Evolutionary conservation across 2,113 vertebrate genomes (phyloP), one percentile per base, ranked within the genome.

Genomic region (Columbina picui): DNA sequence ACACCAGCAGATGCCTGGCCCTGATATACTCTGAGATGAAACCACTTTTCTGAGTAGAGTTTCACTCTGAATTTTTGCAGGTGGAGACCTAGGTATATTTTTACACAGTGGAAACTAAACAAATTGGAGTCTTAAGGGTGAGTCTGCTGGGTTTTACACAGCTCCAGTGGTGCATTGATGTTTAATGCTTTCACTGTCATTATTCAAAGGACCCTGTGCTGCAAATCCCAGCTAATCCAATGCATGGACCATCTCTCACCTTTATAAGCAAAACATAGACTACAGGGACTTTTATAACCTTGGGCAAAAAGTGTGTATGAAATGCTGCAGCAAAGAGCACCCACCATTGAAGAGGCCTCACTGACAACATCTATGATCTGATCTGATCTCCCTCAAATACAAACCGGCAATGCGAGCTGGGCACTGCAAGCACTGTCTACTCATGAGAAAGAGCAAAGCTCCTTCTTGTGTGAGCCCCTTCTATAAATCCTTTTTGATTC

Each of bases 11-110:
- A 36, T 74, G 59, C 79, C 45, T 59, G 71, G 64, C 63, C 39
- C 63, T 38, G 75, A 50, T 73, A 36, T n/a, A 36, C 27, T 22
- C 36, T 1, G 14, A 90, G 50, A 67, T 14, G 34, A 96, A 93
- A 78, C 38, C 16, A 30, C 56, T 90, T 78, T 90, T 90, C 79
- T 77, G 59, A 90, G 53, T 5, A 14, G 38, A 89, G 38, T 86
- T 93, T 92, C 92, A 47, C 25, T 53, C 67, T 73, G 75, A 89
- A 68, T 60, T 94, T 88, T 74, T 41, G 32, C 78, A 83, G 71
- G 79, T 61, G 60, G 47, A 80, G 50, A 70, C 41, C 34, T 29
- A 67, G 87, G 30, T 41, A 20, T 50, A 56, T 59, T 70, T 68
- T 67, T 70, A 68, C 32, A 27, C 50, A 89, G 16, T 23, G 55